These are phyloP conservation scores for Musca domestica DNA, from an alignment of 1,140 invertebrate genomes.

Conservation along the genomic window DNA sequence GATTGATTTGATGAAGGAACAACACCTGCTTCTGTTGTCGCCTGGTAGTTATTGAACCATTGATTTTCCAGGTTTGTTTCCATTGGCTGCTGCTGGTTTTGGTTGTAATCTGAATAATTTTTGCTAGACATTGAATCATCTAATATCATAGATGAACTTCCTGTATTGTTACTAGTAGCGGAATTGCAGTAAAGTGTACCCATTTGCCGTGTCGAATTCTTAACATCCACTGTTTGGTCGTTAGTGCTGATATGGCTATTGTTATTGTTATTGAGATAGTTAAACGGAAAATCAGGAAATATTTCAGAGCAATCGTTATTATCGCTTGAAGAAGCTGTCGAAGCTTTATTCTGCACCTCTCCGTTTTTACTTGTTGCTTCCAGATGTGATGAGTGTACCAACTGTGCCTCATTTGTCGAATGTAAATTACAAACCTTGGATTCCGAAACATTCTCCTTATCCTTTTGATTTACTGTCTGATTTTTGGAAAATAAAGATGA, in stretches of 20 bases:
- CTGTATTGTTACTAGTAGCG: neutral
- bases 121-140: conserved; percentile 7
- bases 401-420: conserved; percentile 47
- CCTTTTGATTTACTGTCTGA: neutral
- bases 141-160: neutral
- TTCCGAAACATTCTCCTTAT: too few species aligned
- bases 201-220: neutral
- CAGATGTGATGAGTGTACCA: conserved; percentile 35
- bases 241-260: neutral
- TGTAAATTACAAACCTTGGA: neutral
- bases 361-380: conserved; percentile 6
- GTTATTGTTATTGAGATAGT: conserved; percentile 26
- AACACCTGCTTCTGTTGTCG: neutral
- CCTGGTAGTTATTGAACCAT: conserved; percentile 3
- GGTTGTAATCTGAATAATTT: neutral
- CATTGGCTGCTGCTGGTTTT: conserved; percentile 2
- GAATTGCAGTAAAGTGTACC: neutral
- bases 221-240: neutral
- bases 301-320: conserved; percentile 20
- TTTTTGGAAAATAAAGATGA: conserved; percentile 44
- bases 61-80: neutral
- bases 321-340: conserved; percentile 23
- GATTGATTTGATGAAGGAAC: neutral
- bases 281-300: conserved; percentile 29
- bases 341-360: neutral